Conservation (phyloP, 2,888 invertebrate genomes). For the Drosophila suboccidentalis region DNA sequence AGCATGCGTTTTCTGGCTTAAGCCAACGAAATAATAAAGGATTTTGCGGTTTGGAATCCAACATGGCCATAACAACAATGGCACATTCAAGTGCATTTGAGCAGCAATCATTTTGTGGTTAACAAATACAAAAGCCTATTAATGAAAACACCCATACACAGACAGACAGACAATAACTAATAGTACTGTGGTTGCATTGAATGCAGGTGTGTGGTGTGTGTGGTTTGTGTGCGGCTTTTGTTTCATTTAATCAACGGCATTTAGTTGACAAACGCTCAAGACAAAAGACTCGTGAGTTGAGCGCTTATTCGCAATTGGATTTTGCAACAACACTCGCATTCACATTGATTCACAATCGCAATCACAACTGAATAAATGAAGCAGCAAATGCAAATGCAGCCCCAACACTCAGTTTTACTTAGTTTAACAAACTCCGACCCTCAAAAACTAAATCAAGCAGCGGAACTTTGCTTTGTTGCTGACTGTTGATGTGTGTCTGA, state of each 20-base stretch:
- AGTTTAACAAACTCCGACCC: conserved; percentile 33
- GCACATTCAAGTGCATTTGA: conserved; percentile 79
- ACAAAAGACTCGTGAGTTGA: conserved; percentile 46
- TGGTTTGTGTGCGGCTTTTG: conserved; percentile 51
- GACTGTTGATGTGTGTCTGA: conserved; percentile 25
- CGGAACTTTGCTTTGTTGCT: conserved; percentile 44
- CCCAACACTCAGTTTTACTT: conserved; percentile 17
- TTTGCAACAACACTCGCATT: conserved; percentile 45
- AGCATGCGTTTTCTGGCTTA: conserved; percentile 42
- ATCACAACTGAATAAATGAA: conserved; percentile 17
- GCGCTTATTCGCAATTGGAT: conserved; percentile 25
- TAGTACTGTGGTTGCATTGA: conserved; percentile 50
- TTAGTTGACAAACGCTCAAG: conserved; percentile 60
- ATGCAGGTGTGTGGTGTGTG: conserved; percentile 27
- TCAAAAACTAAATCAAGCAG: conserved; percentile 18
- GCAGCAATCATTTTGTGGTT: conserved; percentile 82
- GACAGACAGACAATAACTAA: conserved; percentile 44
- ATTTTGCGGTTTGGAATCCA: conserved; percentile 64
- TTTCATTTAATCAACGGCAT: conserved; percentile 71
- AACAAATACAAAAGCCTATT: conserved; percentile 80
- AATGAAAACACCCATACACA: conserved; percentile 61
- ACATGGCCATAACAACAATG: conserved; percentile 56
- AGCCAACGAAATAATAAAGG: conserved; percentile 75
- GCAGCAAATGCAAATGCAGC: conserved; percentile 38
- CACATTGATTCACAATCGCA: conserved; percentile 25